Evolutionary conservation across 2,113 vertebrate genomes (phyloP).

Genomic region (Cariama cristata): DNA sequence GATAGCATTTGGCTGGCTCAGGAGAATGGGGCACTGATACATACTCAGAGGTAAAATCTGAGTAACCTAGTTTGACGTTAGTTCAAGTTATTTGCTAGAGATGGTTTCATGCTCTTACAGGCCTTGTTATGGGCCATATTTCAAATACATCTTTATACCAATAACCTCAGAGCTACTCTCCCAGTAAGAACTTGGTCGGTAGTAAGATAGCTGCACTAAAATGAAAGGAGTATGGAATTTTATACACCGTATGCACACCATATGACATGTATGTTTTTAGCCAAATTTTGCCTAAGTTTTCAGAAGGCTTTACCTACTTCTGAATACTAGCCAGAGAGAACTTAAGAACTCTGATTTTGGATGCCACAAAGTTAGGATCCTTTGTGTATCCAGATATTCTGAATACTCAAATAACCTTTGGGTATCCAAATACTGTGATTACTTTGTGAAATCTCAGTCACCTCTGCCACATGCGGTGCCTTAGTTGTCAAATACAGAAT

Average conservation of each 20-base stretch:
- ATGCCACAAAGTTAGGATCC: background rate
- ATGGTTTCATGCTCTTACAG: background rate
- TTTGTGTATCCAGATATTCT: background rate
- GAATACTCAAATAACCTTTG: background rate
- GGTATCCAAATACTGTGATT: background rate
- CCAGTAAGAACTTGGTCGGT: background rate
- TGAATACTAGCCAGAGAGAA: background rate
- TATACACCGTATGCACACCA: background rate
- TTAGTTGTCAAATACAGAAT: background rate
- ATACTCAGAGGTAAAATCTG: background rate
- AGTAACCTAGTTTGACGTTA: background rate
- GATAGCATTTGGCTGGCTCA: background rate
- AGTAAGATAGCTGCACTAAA: background rate
- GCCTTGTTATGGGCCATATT: background rate
- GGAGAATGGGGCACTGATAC: background rate
- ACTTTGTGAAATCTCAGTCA: background rate
- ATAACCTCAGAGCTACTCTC: background rate
- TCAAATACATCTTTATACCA: background rate
- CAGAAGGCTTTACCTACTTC: background rate
- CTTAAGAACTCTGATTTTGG: background rate
- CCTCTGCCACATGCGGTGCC: background rate
- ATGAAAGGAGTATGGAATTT: background rate
- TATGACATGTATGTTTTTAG: background rate
- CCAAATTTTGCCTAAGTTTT: background rate
- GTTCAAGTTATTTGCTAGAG: background rate